Conservation (phyloP, 2,797 vertebrate species). For the Oreochromis grahami region DNA sequence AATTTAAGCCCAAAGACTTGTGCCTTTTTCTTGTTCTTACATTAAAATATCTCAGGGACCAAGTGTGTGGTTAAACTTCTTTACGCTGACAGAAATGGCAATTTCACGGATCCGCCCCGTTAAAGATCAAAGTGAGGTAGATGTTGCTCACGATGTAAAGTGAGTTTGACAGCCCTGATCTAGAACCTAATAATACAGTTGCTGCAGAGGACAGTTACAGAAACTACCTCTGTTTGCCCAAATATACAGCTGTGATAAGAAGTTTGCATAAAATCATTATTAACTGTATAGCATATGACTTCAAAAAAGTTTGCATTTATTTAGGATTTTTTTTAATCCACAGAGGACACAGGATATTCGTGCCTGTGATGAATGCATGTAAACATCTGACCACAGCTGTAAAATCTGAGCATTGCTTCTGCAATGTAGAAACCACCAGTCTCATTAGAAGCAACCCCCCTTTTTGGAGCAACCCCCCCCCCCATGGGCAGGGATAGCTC, state of each 20-base stretch:
- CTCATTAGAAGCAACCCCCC: not conserved
- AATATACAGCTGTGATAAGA: not conserved
- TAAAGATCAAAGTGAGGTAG: not conserved
- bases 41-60: not conserved
- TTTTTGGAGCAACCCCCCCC: too few species aligned
- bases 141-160: not conserved
- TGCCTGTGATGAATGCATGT: not conserved
- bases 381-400: not conserved
- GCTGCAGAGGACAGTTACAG: not conserved
- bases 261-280: not conserved
- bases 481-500: too few species aligned
- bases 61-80: not conserved
- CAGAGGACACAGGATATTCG: not conserved
- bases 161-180: not conserved
- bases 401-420: not conserved
- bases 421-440: not conserved
- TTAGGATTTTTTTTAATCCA: not conserved
- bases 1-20: not conserved
- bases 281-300: not conserved
- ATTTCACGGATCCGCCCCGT: rapidly evolving
- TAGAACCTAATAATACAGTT: not conserved
- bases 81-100: not conserved
- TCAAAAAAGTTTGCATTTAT: not conserved
- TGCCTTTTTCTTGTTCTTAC: not conserved
- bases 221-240: not conserved